These are phyloP conservation scores for Macquaria ambigua DNA, from an alignment of 2,113 vertebrate genomes.

Conservation along the genomic window DNA sequence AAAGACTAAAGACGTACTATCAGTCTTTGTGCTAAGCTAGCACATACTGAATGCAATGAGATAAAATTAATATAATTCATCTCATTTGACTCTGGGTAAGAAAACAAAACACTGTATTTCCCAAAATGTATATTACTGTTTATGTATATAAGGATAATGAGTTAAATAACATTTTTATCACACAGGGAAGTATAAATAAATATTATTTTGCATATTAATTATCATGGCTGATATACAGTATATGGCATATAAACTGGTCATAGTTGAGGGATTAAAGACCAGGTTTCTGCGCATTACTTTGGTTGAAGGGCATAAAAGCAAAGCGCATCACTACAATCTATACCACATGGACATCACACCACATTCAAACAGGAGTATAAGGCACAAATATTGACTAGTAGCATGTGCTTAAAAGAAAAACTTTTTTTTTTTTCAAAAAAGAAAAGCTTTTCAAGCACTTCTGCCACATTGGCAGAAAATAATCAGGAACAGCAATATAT, in stretches of 20 bases:
- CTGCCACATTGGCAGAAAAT: slow-evolving; percentile 52
- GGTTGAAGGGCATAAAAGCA: slow-evolving; percentile 74
- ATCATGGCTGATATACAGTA: slow-evolving; percentile 62
- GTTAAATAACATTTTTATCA: slow-evolving; percentile 38
- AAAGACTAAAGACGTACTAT: neutral
- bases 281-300: slow-evolving; percentile 66
- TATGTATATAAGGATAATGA: neutral
- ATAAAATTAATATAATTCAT: neutral
- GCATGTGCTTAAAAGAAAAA: slow-evolving; percentile 70
- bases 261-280: slow-evolving; percentile 42
- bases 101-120: neutral
- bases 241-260: slow-evolving; percentile 58
- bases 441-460: slow-evolving; percentile 52
- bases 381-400: slow-evolving; percentile 80
- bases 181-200: slow-evolving; percentile 55
- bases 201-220: slow-evolving; percentile 69
- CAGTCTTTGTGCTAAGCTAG: slow-evolving; percentile 7
- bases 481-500: slow-evolving; percentile 46
- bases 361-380: slow-evolving; percentile 80
- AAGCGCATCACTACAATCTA: slow-evolving; percentile 68
- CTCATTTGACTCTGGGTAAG: neutral
- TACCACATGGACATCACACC: slow-evolving; percentile 57
- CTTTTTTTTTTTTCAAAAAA: slow-evolving; percentile 38
- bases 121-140: slow-evolving; percentile 27
- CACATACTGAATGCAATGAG: neutral